Evolutionary conservation across 2,888 invertebrate species (phyloP).

Genomic region (Ecliptopera silaceata): DNA sequence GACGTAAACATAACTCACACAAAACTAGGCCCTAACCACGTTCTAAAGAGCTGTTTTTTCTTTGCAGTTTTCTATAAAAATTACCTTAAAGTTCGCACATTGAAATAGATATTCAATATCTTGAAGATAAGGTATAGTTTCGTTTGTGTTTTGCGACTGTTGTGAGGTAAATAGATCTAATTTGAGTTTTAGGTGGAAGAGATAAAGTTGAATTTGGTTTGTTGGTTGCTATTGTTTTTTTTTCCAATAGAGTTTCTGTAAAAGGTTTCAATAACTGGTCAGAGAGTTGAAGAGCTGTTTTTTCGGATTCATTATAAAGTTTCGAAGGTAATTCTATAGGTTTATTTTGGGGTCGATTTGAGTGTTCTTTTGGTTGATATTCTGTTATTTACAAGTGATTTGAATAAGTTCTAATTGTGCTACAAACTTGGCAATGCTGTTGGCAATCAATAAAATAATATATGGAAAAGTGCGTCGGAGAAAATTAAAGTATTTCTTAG

Average conservation of each 20-base stretch:
- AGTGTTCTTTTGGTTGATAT: constrained; percentile 32
- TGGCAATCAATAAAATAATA: no score
- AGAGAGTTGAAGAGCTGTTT: constrained; percentile 39
- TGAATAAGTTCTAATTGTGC: constrained; percentile 10
- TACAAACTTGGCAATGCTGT: background rate
- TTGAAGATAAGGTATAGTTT: constrained; percentile 32
- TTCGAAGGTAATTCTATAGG: constrained; percentile 38
- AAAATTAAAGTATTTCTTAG: no score
- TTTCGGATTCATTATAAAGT: constrained; percentile 39
- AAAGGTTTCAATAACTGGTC: constrained; percentile 65
- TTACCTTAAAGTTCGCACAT: background rate
- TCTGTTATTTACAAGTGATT: constrained; percentile 32
- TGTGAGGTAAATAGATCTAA: constrained; percentile 5
- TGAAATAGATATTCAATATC: background rate
- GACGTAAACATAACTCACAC: constrained; percentile 37
- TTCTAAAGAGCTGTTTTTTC: constrained; percentile 7
- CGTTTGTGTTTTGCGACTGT: constrained; percentile 1
- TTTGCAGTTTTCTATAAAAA: constrained; percentile 3
- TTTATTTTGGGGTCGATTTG: constrained; percentile 32
- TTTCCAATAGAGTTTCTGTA: constrained; percentile 36
- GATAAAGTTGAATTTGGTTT: constrained; percentile 24
- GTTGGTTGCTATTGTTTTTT: constrained; percentile 48
- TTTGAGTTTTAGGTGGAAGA: background rate
- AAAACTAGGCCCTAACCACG: constrained; percentile 37
- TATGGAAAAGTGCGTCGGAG: no score